Conservation (phyloP, 2,797 vertebrate species). For the Anisognathus igniventris region DNA sequence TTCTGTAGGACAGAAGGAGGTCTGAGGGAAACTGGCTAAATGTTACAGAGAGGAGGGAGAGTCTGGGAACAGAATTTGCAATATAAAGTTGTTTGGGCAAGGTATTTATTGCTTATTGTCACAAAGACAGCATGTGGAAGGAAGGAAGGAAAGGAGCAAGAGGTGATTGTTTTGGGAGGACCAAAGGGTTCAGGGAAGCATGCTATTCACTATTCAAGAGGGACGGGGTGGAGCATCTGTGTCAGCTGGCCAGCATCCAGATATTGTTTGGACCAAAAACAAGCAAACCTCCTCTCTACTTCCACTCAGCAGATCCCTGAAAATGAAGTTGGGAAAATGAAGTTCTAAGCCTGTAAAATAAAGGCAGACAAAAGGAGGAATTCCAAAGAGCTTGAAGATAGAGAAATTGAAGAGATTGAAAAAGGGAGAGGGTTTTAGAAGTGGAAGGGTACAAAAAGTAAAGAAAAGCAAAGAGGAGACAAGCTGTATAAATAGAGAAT, state of each 20-base stretch:
- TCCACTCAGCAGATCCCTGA: background rate
- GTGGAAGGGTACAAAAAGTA: background rate
- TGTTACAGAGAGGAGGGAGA: background rate
- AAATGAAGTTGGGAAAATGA: background rate
- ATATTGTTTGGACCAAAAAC: background rate
- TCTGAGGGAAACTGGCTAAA: background rate
- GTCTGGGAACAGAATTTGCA: background rate
- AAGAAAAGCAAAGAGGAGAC: background rate
- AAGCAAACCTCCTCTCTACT: background rate
- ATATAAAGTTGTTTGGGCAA: background rate
- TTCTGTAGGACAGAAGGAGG: background rate
- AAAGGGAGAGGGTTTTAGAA: background rate
- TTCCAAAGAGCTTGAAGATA: background rate
- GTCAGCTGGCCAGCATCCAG: background rate
- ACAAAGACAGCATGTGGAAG: background rate
- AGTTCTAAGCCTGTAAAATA: background rate
- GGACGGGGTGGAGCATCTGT: fast-evolving
- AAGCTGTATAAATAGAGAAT: background rate
- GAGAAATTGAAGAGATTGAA: background rate
- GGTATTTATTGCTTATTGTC: background rate
- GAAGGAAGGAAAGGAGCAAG: background rate
- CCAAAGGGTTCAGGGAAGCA: background rate
- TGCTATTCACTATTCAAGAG: background rate
- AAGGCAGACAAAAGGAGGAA: background rate
- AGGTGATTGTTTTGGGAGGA: background rate